A percentile compares a stretch with the other conserved stretches of the same genome.
Conservation (phyloP, 2,888 invertebrate species). For the Protodeltote pygarga region DNA sequence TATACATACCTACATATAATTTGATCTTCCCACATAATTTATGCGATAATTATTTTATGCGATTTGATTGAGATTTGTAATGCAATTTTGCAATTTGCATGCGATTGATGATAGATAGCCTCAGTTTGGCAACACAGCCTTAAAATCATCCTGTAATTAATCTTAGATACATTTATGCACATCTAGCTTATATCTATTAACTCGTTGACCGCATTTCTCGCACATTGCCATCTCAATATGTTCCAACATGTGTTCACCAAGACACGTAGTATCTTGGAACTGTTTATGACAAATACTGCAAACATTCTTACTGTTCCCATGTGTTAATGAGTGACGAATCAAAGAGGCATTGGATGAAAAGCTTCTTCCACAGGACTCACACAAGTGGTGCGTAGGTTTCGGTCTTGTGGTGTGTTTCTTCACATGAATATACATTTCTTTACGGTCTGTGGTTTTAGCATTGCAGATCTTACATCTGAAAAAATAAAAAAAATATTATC, state of each 20-base stretch:
- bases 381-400: slow-evolving; percentile 67
- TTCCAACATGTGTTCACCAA: slow-evolving; percentile 61
- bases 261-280: slow-evolving; percentile 56
- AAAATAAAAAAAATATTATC: slow-evolving; percentile 25
- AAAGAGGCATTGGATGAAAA: slow-evolving; percentile 70
- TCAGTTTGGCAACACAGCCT: neutral
- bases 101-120: too few species aligned
- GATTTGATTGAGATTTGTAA: too few species aligned
- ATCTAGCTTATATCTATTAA: slow-evolving; percentile 60
- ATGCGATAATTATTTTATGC: too few species aligned
- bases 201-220: slow-evolving; percentile 74
- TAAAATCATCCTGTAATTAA: too few species aligned
- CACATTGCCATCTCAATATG: slow-evolving; percentile 72
- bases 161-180: slow-evolving; percentile 59
- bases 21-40: too few species aligned
- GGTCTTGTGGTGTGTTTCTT: slow-evolving; percentile 77
- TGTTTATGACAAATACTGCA: slow-evolving; percentile 65
- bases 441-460: slow-evolving; percentile 83
- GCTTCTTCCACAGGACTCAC: slow-evolving; percentile 78
- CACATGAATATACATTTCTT: slow-evolving; percentile 87
- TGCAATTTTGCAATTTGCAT: too few species aligned
- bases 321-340: slow-evolving; percentile 66
- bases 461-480: slow-evolving; percentile 87
- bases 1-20: too few species aligned
- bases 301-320: slow-evolving; percentile 50